Evolutionary conservation across 2,113 vertebrate species (phyloP).

Genomic region (Mungos mungo): DNA sequence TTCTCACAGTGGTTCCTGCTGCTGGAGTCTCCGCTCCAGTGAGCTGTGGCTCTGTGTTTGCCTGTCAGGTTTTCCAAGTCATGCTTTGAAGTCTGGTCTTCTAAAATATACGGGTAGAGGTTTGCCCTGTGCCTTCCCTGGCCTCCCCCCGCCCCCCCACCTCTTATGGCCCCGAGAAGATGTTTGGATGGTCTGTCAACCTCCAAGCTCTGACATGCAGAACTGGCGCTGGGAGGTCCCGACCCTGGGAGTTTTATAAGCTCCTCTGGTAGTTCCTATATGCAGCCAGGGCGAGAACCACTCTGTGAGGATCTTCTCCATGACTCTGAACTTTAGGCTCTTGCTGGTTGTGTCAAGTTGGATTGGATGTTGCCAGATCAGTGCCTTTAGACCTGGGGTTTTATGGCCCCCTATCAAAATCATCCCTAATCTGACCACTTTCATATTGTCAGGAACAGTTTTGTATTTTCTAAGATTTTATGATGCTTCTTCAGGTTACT

Average conservation of each 20-base stretch:
- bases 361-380: not conserved
- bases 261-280: not conserved
- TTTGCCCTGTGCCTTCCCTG: not conserved
- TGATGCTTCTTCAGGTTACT: not conserved
- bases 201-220: not conserved
- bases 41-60: not conserved
- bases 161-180: not conserved
- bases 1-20: not conserved
- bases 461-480: not conserved
- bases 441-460: not conserved
- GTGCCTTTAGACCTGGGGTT: not conserved
- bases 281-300: not conserved
- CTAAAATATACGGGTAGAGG: not conserved
- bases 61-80: not conserved
- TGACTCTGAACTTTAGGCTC: not conserved
- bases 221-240: not conserved
- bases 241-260: not conserved
- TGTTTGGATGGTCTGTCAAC: not conserved
- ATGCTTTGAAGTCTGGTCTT: too few relatives aligned
- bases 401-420: not conserved
- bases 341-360: not conserved
- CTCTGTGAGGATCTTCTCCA: not conserved
- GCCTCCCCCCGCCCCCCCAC: too few relatives aligned
- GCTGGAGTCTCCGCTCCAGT: not conserved
- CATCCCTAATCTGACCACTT: not conserved